Base-by-base conservation (phyloP, 2,797 vertebrate genomes). In the Acipenser ruthenus region DNA sequence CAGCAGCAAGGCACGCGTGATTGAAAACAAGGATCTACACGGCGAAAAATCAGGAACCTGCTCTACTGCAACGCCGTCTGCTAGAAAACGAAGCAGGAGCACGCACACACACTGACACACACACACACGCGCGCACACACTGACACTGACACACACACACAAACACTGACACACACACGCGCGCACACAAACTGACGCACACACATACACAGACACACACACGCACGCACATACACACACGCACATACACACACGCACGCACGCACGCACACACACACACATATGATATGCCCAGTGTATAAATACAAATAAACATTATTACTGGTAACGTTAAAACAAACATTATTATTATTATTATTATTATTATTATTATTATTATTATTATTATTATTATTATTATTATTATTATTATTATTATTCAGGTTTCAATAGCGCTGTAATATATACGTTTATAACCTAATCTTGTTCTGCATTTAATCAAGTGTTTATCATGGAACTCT, bases 391-490 rank as follows among this genome's bases (percentile, higher is more conserved):
- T 66, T 50, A 18, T 56, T 6, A 59, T 58, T 59, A 49, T 60
- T 59, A 52, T 52, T 52, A 52, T 52, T 10, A 6, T 52, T 6
- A 52, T 1, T n/a, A 56, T 10, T 56, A 12, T 56, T 10, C 11
- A 12, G 55, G 55, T 56, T 56, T 56, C 55, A n/a, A 56, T 56
- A 56, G 55, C 77, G 78, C 77, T 75, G 70, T 70, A 69, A 80
- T 71, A 69, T 76, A 73, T 74, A 23, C 10, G 69, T 13, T 67
- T 72, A 84, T 83, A 84, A 80, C 83, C 84, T 87, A 86, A 87
- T 87, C 84, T 69, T 73, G 72, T 72, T 76, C 72, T 50, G 72
- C 70, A 69, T 72, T 73, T 10, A 6, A 12, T n/a, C 11, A 11
- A 52, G 8, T 52, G 11, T 11, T 11, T 52, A 11, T 52, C 11